Conservation (phyloP, 2,888 invertebrate genomes). For the Nebria brevicollis region DNA sequence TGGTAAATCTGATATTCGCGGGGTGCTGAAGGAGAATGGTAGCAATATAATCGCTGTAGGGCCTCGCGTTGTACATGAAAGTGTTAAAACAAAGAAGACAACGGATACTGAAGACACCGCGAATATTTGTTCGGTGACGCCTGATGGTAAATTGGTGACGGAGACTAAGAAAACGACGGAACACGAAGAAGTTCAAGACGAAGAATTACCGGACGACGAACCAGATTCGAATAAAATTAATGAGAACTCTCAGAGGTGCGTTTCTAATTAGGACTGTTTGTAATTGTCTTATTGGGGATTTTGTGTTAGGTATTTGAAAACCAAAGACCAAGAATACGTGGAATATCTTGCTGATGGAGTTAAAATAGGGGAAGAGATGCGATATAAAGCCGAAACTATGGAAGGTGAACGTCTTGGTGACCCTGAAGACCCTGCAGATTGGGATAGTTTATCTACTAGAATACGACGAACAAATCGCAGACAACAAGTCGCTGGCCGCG, state of each 20-base stretch:
- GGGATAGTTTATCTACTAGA: slow-evolving; percentile 82
- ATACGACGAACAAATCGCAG: slow-evolving; percentile 74
- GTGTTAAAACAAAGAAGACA: slow-evolving; percentile 79
- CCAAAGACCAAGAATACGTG: slow-evolving; percentile 83
- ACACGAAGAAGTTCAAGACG: slow-evolving; percentile 85
- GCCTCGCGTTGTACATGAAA: slow-evolving; percentile 79
- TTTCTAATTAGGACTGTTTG: background rate
- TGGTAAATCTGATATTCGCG: slow-evolving; percentile 75
- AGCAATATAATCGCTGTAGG: slow-evolving; percentile 73
- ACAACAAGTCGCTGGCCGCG: slow-evolving; percentile 53
- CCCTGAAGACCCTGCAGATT: slow-evolving; percentile 76
- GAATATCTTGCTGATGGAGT: slow-evolving; percentile 86
- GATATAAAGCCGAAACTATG: slow-evolving; percentile 82
- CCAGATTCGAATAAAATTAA: slow-evolving; percentile 63
- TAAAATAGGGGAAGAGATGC: slow-evolving; percentile 82
- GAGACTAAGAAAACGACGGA: slow-evolving; percentile 85
- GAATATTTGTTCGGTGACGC: slow-evolving; percentile 79
- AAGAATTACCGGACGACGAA: slow-evolving; percentile 75
- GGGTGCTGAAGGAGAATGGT: slow-evolving; percentile 71
- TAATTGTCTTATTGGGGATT: background rate
- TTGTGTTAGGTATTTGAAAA: slow-evolving; percentile 69
- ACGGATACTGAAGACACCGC: slow-evolving; percentile 87
- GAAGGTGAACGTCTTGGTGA: slow-evolving; percentile 80
- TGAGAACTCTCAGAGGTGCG: slow-evolving; percentile 62
- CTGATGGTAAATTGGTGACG: slow-evolving; percentile 87